A percentile compares a stretch with the other conserved stretches of the same genome.
Evolutionary conservation across 2,113 vertebrate species (phyloP).

Genomic region (Phasianus colchicus): DNA sequence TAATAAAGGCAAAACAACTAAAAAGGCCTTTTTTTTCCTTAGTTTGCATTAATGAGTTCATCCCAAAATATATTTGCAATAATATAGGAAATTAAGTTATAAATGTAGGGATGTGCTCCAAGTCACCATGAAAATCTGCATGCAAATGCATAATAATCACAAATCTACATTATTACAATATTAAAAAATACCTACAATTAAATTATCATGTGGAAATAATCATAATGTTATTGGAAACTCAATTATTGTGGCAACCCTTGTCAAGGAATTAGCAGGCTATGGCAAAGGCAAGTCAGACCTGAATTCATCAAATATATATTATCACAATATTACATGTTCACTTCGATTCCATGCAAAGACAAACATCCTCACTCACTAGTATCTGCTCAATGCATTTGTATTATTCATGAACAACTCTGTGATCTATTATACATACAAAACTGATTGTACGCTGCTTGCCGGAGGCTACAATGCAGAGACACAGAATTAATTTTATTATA

Average conservation of each 20-base stretch:
- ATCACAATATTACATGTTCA: constrained; percentile 99
- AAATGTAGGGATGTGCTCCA: constrained; percentile 94
- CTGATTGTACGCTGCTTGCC: constrained; percentile 95
- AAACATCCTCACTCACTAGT: constrained; percentile 95
- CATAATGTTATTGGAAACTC: constrained; percentile 99
- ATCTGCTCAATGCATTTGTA: constrained; percentile 94
- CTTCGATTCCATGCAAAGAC: constrained; percentile 99
- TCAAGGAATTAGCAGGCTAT: constrained; percentile 99
- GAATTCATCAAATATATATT: constrained; percentile 99
- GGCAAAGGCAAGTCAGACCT: constrained; percentile 97
- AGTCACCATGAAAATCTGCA: constrained; percentile 97
- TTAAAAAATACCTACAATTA: constrained; percentile 98
- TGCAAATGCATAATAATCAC: constrained; percentile 99
- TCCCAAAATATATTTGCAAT: constrained; percentile 94
- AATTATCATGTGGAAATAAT: constrained; percentile 99
- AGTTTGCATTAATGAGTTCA: constrained; percentile 85
- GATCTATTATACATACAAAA: constrained; percentile 99
- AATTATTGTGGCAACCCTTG: constrained; percentile 99
- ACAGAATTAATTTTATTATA: constrained; percentile 99
- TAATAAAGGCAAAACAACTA: constrained; percentile 80
- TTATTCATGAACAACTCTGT: constrained; percentile 99
- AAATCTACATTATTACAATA: constrained; percentile 99
- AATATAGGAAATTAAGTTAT: constrained; percentile 99
- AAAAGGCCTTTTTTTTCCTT: constrained; percentile 76
- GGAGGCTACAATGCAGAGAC: constrained; percentile 91